Evolutionary conservation across 2,888 invertebrate genomes (phyloP).

Genomic region (Selenia dentaria): DNA sequence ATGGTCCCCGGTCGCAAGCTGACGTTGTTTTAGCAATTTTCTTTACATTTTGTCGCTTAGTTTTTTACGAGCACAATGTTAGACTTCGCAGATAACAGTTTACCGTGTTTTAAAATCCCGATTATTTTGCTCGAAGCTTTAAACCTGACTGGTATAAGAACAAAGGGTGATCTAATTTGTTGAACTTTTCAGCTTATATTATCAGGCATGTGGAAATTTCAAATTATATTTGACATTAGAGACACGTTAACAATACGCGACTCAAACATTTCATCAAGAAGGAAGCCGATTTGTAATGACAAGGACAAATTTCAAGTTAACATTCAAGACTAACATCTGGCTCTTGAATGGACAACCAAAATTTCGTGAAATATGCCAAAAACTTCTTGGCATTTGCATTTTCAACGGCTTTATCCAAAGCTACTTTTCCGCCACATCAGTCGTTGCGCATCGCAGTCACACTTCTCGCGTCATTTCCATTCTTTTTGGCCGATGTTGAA

Average conservation of each 20-base stretch:
- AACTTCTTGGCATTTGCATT: constrained; percentile 28
- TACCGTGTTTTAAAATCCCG: constrained; percentile 26
- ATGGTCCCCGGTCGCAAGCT: constrained; percentile 45
- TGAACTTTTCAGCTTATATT: too few species aligned
- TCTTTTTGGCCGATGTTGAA: constrained; percentile 39
- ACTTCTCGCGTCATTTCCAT: constrained; percentile 37
- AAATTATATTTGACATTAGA: too few species aligned
- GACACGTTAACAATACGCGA: too few species aligned
- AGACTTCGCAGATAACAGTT: constrained; percentile 40
- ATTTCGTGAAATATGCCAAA: constrained; percentile 25
- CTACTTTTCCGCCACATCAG: constrained; percentile 52
- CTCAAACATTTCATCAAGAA: too few species aligned
- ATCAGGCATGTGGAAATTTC: too few species aligned
- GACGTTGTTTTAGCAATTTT: constrained; percentile 55
- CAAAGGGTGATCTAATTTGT: too few species aligned
- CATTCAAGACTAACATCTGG: constrained; percentile 10
- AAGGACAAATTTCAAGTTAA: constrained; percentile 4
- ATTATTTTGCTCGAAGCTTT: constrained; percentile 18
- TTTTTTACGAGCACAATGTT: constrained; percentile 40
- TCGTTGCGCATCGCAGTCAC: constrained; percentile 38
- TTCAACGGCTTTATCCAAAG: constrained; percentile 35
- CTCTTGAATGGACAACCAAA: constrained; percentile 8
- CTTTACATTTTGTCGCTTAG: constrained; percentile 48
- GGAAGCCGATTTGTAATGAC: too few species aligned
- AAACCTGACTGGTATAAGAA: too few species aligned